Evolutionary conservation across 2,797 vertebrate genomes (phyloP), one percentile per base, ranked within the genome.

Genomic region (Rhyacichthys aspro): DNA sequence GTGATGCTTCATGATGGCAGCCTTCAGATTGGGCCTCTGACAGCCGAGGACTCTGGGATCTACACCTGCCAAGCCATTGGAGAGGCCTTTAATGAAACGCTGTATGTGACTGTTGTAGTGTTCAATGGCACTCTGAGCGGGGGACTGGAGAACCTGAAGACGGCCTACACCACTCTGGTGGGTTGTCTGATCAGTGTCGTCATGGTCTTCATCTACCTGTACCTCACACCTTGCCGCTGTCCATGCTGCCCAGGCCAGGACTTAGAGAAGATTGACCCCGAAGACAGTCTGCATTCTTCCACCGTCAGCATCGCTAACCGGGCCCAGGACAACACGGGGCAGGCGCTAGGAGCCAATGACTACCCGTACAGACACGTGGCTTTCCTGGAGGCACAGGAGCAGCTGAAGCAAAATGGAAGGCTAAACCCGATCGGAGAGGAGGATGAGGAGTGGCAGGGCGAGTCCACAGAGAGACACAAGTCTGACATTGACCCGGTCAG

Each of bases 181-280:
- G 96, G 93, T 34, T 98, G 97, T 43, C 88, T 97, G 85, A 87
- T 96, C 69, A 98, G 95, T 39, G 80, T 96, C 41, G 91, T 98
- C 38, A 91, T 98, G 87, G 94, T 99, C 34, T 90, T 98, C 55
- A 92, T 98, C 85, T 99, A 98, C 87, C 92, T 99, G 86, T 98
- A 96, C 73, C 85, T 99, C 69, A 98, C 96, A 0, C 97, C 97
- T 0, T 98, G 95, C 66, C 93, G 70, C 65, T 98, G 95, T 84
- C 82, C 93, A 58, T 96, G 95, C 62, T 94, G 94, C 7, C 90
- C 90, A 0, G 81, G 61, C 41, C 61, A 85, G 39, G 78, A 79
- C 9, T 92, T 92, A 44, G 88, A 91, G 0, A 90, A 94, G 39
- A 87, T 84, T 0, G 87, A 90, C 2, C 88, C 90, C 0, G 86